Evolutionary conservation across 2,113 vertebrate genomes (phyloP).

Genomic region (Anas platyrhynchos): DNA sequence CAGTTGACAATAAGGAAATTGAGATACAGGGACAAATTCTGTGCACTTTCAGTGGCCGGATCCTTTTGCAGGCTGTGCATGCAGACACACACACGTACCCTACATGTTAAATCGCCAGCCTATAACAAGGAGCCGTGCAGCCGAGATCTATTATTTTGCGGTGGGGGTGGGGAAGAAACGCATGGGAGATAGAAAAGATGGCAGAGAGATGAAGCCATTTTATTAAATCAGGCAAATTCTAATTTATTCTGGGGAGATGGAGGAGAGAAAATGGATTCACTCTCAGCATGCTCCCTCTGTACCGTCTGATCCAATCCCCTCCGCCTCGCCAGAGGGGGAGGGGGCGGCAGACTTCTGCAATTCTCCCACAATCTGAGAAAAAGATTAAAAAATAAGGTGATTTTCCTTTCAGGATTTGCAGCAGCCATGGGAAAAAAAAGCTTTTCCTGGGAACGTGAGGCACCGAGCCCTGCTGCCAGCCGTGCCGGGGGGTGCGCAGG

Average conservation of each 20-base stretch:
- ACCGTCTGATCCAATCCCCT: conserved; percentile 63
- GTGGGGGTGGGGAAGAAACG: conserved; percentile 48
- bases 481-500: rapidly evolving
- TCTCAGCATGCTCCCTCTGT: conserved; percentile 64
- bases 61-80: background rate
- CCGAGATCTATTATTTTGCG: background rate
- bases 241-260: conserved; percentile 78
- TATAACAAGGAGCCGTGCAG: background rate
- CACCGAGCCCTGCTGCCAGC: background rate
- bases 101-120: background rate
- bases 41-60: background rate
- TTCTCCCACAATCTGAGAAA: conserved; percentile 15
- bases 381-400: conserved; percentile 1
- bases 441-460: background rate
- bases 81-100: background rate
- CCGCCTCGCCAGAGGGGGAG: conserved; percentile 34
- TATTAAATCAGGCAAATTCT: conserved; percentile 92
- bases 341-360: background rate
- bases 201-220: conserved; percentile 89
- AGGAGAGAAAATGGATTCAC: conserved; percentile 75
- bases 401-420: background rate
- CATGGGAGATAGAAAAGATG: conserved; percentile 82
- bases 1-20: conserved; percentile 84
- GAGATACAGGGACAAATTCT: conserved; percentile 51
- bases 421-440: background rate